Base-by-base conservation (phyloP, 2,113 vertebrate species). In the Phaethon lepturus region DNA sequence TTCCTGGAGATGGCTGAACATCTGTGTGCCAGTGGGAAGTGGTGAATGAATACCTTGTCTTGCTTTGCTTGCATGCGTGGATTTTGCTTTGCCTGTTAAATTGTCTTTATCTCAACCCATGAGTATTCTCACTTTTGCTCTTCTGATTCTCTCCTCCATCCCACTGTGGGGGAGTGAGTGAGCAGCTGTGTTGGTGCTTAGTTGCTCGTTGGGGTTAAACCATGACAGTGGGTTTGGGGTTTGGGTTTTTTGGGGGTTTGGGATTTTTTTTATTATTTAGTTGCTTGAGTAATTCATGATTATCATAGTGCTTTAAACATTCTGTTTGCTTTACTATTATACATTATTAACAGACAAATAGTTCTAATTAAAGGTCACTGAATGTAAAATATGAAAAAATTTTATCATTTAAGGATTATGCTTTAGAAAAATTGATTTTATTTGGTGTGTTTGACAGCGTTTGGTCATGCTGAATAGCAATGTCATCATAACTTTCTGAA, bases 311-410 rank as follows among this genome's bases (percentile, higher is more conserved):
- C 49, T 73, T 88, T 67, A 83, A 6, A 3, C 26, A 76, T 86
- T 88, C 19, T 76, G 8, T 95, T 94, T 95, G 52, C 44, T 92
- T 94, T 90, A 77, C 33, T 69, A 53, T 42, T 86, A 23, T 47
- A 29, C 44, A 60, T 79, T 31, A 79, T 96, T 96, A 92, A 87
- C 38, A 60, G 25, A 93, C 3, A 94, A 92, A 94, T 90, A 93
- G 19, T 86, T 75, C 58, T 91, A 97, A 95, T 86, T 95, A 91
- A 86, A 94, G 26, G 94, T 89, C 73, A 90, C 26, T 86, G 71
- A 94, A 71, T 79, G 58, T 63, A 93, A 95, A 95, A 96, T 64
- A 91, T 67, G 1, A 89, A 94, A 74, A 91, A 89, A 96, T 91
- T 88, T 93, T 91, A 85, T 68, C 59, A 94, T 17, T 86, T 95